A percentile compares a stretch with the other conserved stretches of the same genome.
phyloP scores from a whole-genome alignment of 2,888 invertebrate genomes.

The Villa cingulata region DNA sequence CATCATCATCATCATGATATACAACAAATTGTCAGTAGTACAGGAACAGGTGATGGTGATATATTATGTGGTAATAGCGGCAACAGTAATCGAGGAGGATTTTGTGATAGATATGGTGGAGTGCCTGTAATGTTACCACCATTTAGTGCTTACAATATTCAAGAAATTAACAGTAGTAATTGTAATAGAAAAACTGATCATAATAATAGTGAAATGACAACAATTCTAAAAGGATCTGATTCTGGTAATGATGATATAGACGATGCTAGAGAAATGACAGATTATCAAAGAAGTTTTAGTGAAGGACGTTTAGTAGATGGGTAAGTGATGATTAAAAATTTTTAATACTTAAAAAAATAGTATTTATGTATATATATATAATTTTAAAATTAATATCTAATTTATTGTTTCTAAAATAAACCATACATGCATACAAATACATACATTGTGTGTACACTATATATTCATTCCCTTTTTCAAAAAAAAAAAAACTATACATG shows the following conservation, averaged over 20 bases:
- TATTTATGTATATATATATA: too few species aligned
- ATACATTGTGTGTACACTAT: too few species aligned
- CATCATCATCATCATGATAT: too few species aligned
- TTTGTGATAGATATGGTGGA: constrained; percentile 5
- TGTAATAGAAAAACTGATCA: not conserved
- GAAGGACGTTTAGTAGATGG: constrained; percentile 32
- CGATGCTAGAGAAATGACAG: constrained; percentile 27
- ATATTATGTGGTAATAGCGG: too few species aligned
- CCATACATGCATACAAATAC: too few species aligned
- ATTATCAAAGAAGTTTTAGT: constrained; percentile 35
- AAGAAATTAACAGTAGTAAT: not conserved
- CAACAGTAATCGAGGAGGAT: not conserved
- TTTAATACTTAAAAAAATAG: too few species aligned
- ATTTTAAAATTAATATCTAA: too few species aligned
- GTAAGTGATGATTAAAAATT: constrained; percentile 23
- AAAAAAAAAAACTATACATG: too few species aligned
- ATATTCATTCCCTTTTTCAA: too few species aligned
- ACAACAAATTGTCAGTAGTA: too few species aligned
- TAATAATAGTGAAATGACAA: not conserved
- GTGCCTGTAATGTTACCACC: constrained; percentile 6
- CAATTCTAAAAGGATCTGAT: not conserved
- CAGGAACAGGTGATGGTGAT: too few species aligned
- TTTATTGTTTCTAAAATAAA: too few species aligned
- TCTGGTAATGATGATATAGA: constrained; percentile 7
- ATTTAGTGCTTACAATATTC: constrained; percentile 4